These are phyloP conservation scores for Oligia fasciuncula DNA, from an alignment of 2,888 invertebrate genomes.

Conservation along the genomic window DNA sequence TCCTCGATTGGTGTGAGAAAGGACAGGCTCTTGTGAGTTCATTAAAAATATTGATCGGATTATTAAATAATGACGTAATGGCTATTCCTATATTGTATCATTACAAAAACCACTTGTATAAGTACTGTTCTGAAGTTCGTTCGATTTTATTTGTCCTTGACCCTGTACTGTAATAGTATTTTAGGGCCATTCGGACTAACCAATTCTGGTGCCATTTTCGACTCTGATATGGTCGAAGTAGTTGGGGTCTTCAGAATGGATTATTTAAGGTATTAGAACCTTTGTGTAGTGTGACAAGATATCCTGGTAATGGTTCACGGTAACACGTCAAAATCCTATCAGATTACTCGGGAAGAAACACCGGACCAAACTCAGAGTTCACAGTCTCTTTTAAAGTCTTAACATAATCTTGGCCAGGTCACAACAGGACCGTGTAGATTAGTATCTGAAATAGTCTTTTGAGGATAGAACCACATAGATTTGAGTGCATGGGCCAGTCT, in stretches of 20 bases:
- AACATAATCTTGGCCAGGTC: background rate
- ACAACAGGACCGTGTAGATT: background rate
- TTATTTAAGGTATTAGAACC: background rate
- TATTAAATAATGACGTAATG: background rate
- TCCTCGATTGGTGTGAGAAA: background rate
- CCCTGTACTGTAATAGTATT: too few relatives aligned
- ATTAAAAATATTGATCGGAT: slow-evolving; percentile 6
- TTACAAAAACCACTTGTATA: background rate
- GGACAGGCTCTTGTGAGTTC: background rate
- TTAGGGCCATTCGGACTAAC: background rate
- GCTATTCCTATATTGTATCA: background rate
- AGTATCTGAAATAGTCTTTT: background rate
- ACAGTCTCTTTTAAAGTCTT: background rate
- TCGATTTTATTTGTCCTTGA: background rate
- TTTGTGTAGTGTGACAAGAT: background rate
- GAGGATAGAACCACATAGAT: background rate
- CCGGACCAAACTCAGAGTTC: background rate
- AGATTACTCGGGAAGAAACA: background rate
- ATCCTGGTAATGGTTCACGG: too few relatives aligned
- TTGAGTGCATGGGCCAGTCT: background rate
- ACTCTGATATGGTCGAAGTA: background rate
- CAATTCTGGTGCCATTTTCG: background rate
- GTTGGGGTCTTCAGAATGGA: background rate
- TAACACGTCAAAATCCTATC: background rate
- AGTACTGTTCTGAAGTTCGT: too few relatives aligned